A percentile compares a stretch with the other conserved stretches of the same genome.
These are phyloP conservation scores for Edolisoma coerulescens DNA, from an alignment of 2,113 vertebrate genomes.

Conservation along the genomic window DNA sequence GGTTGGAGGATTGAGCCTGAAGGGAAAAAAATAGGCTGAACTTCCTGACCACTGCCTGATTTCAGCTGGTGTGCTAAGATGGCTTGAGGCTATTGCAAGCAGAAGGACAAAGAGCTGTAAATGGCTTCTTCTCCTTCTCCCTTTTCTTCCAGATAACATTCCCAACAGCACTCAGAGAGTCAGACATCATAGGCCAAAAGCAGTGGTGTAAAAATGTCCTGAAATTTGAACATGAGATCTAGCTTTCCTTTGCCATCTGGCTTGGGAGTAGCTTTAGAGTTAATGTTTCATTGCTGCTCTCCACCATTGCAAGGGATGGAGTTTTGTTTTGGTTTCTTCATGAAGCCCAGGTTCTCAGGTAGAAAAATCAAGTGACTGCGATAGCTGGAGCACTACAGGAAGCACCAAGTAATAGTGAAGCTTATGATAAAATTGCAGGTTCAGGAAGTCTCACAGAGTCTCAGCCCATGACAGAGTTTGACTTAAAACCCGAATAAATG, in stretches of 20 bases:
- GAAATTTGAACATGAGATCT: background rate
- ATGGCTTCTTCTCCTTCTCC: background rate
- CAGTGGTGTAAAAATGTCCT: background rate
- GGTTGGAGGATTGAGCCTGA: background rate
- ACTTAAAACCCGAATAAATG: slow-evolving; percentile 39
- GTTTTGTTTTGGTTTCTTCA: background rate
- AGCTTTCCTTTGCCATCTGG: background rate
- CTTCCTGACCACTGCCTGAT: background rate
- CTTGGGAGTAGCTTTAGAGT: background rate
- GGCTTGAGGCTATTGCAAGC: background rate
- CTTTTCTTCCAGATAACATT: background rate
- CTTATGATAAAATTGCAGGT: background rate
- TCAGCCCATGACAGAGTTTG: background rate
- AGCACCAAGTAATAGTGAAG: background rate
- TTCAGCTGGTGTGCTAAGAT: background rate
- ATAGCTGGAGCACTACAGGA: background rate
- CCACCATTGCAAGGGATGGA: background rate
- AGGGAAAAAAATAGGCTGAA: background rate
- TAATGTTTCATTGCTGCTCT: background rate
- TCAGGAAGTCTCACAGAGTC: background rate
- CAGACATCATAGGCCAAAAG: background rate
- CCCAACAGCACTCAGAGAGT: background rate
- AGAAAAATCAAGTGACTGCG: background rate
- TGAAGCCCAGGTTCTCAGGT: background rate
- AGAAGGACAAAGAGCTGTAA: background rate